These are phyloP conservation scores for Crenuchus spilurus DNA, from an alignment of 2,797 vertebrate genomes.

Conservation along the genomic window DNA sequence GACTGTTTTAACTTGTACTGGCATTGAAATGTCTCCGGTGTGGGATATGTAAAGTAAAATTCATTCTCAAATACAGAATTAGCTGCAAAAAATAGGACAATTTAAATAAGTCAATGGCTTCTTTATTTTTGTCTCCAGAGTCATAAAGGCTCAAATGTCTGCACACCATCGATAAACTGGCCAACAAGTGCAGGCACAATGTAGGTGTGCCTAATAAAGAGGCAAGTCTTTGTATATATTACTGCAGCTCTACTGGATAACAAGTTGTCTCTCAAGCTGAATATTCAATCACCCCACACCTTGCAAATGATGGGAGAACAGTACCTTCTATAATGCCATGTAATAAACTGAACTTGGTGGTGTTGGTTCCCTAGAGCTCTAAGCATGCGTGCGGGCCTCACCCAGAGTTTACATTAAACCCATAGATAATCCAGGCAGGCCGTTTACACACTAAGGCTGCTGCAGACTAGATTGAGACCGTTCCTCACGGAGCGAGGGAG, in stretches of 20 bases:
- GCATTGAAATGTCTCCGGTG: too few relatives aligned
- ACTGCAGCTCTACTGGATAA: conserved; percentile 28
- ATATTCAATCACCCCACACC: conserved; percentile 41
- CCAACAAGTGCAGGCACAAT: too few relatives aligned
- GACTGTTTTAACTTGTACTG: too few relatives aligned
- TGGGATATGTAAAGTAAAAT: too few relatives aligned
- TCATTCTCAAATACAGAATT: too few relatives aligned
- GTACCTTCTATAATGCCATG: conserved; percentile 6
- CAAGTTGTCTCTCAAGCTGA: conserved; percentile 39
- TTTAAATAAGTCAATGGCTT: too few relatives aligned
- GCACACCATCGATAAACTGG: background rate
- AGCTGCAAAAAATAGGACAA: too few relatives aligned
- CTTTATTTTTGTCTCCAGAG: too few relatives aligned
- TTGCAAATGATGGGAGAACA: conserved; percentile 31
- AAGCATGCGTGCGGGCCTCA: conserved; percentile 24
- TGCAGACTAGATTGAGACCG: conserved; percentile 42
- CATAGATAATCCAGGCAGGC: conserved; percentile 50
- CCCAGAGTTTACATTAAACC: conserved; percentile 46
- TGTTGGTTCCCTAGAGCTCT: conserved; percentile 7
- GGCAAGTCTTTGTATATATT: background rate
- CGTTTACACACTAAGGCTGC: conserved; percentile 43
- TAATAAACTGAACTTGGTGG: conserved; percentile 32
- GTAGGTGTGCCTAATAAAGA: background rate
- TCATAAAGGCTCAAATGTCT: too few relatives aligned
- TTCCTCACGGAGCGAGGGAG: conserved; percentile 13